Evolutionary conservation across 2,113 vertebrate genomes (phyloP), one percentile per base, ranked within the genome.

Genomic region (Symphodus melops): DNA sequence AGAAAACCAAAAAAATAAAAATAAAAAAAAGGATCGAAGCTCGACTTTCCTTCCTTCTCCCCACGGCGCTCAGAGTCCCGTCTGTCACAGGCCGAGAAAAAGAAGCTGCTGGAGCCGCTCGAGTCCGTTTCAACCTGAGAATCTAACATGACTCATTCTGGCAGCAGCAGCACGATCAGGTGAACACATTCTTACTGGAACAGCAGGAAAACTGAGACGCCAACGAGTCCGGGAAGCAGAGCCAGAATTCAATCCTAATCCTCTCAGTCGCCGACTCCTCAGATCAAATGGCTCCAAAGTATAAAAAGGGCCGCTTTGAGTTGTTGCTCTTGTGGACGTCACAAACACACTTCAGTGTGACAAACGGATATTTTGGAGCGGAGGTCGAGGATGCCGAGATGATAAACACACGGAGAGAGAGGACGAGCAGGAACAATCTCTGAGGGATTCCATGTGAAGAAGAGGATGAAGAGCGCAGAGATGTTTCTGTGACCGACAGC

Each of bases 101-200:
- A 44, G 23, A 23, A 63, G 21, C 19, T 46, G 16, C 62, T 28
- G 49, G 16, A 39, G 67, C 61, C 21, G 21, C 59, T 1, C 10
- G 0, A 2, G 33, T 63, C 37, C 41, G 16, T 33, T 41, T 46
- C 23, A n/a, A 76, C 51, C 44, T 1, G 52, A 72, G 46, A 72
- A 13, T 42, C 46, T 75, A 62, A 75, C 4, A 16, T 28, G 9
- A 65, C 48, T 46, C 21, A 17, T 12, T 25, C 19, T 5, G 6
- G 17, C 19, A n/a, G 19, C 6, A 51, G 48, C 42, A 23, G 42
- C 6, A 5, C 20, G 42, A 71, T 19, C 20, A 9, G 57, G 52
- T 33, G 41, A n/a, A 8, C 52, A 14, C 48, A 63, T n/a, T 62
- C 11, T 75, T 71, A 75, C 65, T 7, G 70, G 33, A 78, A 85